Conservation (phyloP, 2,797 vertebrate genomes). For the Staurois parvus region DNA sequence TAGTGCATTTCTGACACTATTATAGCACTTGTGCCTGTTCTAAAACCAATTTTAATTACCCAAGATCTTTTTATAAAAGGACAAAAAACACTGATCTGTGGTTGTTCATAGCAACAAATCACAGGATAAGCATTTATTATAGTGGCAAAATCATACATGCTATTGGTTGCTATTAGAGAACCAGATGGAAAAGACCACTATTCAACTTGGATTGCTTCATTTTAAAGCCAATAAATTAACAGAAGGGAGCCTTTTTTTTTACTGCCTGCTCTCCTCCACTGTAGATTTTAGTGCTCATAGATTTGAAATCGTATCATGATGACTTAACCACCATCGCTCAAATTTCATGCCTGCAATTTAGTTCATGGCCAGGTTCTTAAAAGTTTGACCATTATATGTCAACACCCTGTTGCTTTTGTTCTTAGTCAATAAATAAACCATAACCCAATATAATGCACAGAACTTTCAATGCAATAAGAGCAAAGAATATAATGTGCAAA, state of each 20-base stretch:
- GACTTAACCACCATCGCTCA: not conserved
- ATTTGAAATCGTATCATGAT: not conserved
- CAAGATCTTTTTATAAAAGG: not conserved
- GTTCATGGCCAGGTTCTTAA: not conserved
- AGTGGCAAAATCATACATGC: not conserved
- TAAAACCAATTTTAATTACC: not conserved
- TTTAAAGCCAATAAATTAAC: not conserved
- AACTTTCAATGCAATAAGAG: not conserved
- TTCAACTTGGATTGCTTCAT: not conserved
- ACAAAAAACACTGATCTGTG: not conserved
- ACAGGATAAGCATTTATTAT: not conserved
- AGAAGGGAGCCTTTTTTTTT: not conserved
- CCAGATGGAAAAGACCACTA: not conserved
- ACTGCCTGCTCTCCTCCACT: not conserved
- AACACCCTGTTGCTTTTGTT: too few relatives aligned
- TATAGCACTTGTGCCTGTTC: too few relatives aligned
- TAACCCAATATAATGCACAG: too few relatives aligned
- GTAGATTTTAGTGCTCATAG: not conserved
- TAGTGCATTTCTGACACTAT: too few relatives aligned
- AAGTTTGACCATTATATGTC: not conserved
- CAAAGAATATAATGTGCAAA: not conserved
- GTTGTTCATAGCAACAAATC: not conserved
- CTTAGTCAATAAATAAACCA: too few relatives aligned
- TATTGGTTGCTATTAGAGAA: not conserved
- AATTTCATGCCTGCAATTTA: not conserved